Conservation (phyloP, 1,140 invertebrate species). For the Heterodera schachtii region DNA sequence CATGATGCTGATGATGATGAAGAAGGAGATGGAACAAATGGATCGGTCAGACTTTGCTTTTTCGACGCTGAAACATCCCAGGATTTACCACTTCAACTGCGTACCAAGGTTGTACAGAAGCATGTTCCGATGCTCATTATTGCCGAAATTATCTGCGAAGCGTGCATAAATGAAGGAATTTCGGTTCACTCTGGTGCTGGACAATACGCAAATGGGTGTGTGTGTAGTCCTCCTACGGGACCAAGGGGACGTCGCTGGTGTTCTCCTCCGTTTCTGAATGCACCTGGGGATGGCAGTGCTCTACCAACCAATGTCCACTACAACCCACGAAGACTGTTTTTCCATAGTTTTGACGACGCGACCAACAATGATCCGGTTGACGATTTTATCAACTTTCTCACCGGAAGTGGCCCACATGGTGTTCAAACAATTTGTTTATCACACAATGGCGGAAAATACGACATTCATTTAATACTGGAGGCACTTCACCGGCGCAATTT, state of each 20-base stretch:
- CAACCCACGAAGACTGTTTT: slow-evolving; percentile 18
- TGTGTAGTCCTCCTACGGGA: background rate
- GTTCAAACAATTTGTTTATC: background rate
- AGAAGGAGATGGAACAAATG: too few relatives aligned
- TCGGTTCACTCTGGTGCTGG: background rate
- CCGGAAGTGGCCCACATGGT: background rate
- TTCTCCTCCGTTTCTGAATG: slow-evolving; percentile 16
- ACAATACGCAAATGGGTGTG: slow-evolving; percentile 6
- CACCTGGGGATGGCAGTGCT: background rate
- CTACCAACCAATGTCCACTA: background rate
- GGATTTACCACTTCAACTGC: background rate
- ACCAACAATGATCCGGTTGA: slow-evolving; percentile 2
- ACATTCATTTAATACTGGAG: slow-evolving; percentile 20
- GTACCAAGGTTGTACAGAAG: background rate
- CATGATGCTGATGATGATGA: background rate
- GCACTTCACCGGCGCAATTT: slow-evolving; percentile 8
- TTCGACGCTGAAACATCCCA: slow-evolving; percentile 15
- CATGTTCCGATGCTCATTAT: slow-evolving; percentile 4
- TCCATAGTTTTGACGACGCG: slow-evolving; percentile 18
- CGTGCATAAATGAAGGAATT: background rate
- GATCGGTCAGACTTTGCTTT: background rate
- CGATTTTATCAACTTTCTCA: slow-evolving; percentile 22
- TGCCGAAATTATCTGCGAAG: slow-evolving; percentile 23
- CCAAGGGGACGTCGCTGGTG: background rate
- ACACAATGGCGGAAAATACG: slow-evolving; percentile 31